Percentiles rank a stretch among this genome's conserved stretches.
These are phyloP conservation scores for Papilio aristodemus DNA, from an alignment of 1,140 invertebrate genomes.

Conservation along the genomic window DNA sequence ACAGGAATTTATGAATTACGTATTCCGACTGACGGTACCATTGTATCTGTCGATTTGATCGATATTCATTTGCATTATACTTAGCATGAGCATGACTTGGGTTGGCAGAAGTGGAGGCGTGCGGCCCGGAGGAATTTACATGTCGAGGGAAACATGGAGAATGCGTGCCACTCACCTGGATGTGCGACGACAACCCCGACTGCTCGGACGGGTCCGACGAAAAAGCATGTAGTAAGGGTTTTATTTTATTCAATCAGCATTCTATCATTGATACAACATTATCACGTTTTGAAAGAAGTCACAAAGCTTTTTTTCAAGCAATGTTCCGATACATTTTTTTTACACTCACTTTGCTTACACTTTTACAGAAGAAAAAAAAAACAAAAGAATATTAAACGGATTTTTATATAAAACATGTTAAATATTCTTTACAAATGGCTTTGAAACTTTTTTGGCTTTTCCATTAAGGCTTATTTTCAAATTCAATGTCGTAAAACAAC, in stretches of 20 bases:
- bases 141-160: constrained; percentile 89
- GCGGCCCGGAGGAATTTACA: constrained; percentile 92
- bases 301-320: background rate
- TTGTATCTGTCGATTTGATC: constrained; percentile 3
- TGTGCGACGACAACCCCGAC: constrained; percentile 93
- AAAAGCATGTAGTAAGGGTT: constrained; percentile 91
- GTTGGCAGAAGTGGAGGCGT: constrained; percentile 87
- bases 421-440: background rate
- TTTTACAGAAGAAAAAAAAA: background rate
- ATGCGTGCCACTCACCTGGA: constrained; percentile 94
- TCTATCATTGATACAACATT: constrained; percentile 4
- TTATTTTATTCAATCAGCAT: constrained; percentile 14
- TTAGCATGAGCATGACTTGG: constrained; percentile 75
- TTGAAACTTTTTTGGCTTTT: background rate
- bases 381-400: too few relatives aligned
- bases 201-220: constrained; percentile 95
- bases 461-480: constrained; percentile 9
- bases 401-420: too few relatives aligned
- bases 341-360: background rate
- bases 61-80: constrained; percentile 50
- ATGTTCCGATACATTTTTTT: background rate
- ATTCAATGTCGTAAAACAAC: background rate
- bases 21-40: background rate
- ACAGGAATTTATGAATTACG: too few relatives aligned
- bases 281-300: background rate